These are phyloP conservation scores for Drosophila sp. DNA, from an alignment of 1,140 invertebrate species.

Conservation along the genomic window DNA sequence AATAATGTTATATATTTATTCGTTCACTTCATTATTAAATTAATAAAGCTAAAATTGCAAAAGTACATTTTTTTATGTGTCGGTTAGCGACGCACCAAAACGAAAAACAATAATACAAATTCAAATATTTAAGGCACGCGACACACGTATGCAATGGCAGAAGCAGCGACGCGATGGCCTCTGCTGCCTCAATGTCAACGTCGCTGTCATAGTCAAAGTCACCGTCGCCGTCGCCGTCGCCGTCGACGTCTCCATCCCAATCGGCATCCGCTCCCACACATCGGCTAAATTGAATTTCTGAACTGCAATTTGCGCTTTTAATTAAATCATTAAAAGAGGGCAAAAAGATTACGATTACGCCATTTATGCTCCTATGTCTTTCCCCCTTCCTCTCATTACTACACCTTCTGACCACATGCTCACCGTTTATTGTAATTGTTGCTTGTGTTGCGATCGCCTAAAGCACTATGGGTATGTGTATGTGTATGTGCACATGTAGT, in stretches of 20 bases:
- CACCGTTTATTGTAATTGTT: constrained; percentile 36
- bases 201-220: constrained; percentile 16
- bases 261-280: constrained; percentile 15
- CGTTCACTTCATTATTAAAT: constrained; percentile 18
- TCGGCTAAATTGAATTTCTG: constrained; percentile 75
- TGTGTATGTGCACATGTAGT: constrained; percentile 25
- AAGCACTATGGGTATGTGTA: background rate
- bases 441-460: constrained; percentile 13
- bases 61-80: constrained; percentile 27
- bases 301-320: constrained; percentile 74
- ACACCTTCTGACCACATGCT: background rate
- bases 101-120: constrained; percentile 19
- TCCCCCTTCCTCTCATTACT: no score
- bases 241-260: constrained; percentile 38
- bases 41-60: constrained; percentile 36
- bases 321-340: constrained; percentile 78
- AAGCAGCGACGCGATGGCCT: constrained; percentile 33
- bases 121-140: constrained; percentile 40
- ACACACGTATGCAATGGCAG: constrained; percentile 36
- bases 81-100: constrained; percentile 19
- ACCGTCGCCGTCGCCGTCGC: constrained; percentile 14
- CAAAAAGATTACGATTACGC: constrained; percentile 82
- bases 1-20: constrained; percentile 15
- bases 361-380: constrained; percentile 49
- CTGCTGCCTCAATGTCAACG: constrained; percentile 54